Base-by-base conservation (phyloP, 2,113 vertebrate species). In the Hippotragus niger region DNA sequence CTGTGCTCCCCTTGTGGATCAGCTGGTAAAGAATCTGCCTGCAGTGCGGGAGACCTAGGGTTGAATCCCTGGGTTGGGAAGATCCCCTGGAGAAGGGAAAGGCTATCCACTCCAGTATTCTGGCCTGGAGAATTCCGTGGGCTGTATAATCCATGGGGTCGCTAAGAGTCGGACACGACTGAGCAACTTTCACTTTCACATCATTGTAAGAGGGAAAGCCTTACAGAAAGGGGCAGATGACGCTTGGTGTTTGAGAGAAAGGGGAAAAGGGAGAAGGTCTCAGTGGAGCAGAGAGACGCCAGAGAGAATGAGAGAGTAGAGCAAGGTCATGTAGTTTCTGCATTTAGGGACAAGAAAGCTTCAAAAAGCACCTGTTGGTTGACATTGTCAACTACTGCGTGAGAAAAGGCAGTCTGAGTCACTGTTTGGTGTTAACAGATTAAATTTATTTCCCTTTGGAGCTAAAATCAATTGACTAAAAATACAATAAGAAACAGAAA, bases 91-190 rank as follows among this genome's bases (percentile, higher is more conserved):
- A 71, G 67, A 71, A 71, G 67, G 67, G 67, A 23, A 71, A 71
- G 67, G 19, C 19, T 71, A 36, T n/a, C n/a, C n/a, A 1, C 19
- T 71, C 19, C 19, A 23, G 67, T 12, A 6, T 12, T 36, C n/a
- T 36, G 10, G n/a, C 67, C 67, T 71, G n/a, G n/a, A 40, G 67
- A 71, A 12, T 71, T 40, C n/a, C 19, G 12, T 12, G 67, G n/a
- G 11, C 64, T 71, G 2, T 36, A 12, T 12, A 6, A n/a, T 36
- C 10, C 64, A 6, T 21, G 64, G 17, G n/a, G 64, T 21, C 9
- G 0, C n/a, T 11, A 11, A 36, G n/a, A 23, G 64, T 71, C 2
- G 17, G n/a, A 21, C 64, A 71, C 0, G 8, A 11, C 17, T 36
- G 64, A 36, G 17, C 19, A 4, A 36, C n/a, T 36, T 36, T n/a